Conservation (phyloP, 2,888 invertebrate species). For the Agonopterix subpropinquella region DNA sequence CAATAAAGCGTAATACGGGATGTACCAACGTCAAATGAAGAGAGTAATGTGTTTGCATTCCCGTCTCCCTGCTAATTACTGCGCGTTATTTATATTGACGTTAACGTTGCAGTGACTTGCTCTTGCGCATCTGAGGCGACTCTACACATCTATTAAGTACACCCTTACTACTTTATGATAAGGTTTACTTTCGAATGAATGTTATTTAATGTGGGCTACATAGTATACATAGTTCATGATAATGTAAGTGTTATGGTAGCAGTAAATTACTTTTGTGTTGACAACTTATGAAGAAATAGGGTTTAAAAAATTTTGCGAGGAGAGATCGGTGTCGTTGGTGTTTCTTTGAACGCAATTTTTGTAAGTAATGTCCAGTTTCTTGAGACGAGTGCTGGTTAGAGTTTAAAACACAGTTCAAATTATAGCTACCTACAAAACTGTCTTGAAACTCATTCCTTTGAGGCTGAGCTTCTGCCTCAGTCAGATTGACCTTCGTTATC, state of each 20-base stretch:
- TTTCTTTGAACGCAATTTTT: too few relatives aligned
- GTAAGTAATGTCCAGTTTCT: too few relatives aligned
- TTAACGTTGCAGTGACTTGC: background rate
- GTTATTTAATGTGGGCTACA: too few relatives aligned
- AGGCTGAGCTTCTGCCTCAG: too few relatives aligned
- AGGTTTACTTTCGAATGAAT: too few relatives aligned
- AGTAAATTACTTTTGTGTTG: conserved; percentile 2
- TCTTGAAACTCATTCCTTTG: too few relatives aligned
- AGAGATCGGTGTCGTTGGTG: too few relatives aligned
- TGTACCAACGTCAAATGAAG: conserved; percentile 13
- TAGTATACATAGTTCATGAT: background rate
- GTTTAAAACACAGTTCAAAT: too few relatives aligned
- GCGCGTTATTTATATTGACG: conserved; percentile 10
- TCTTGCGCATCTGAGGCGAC: conserved; percentile 1
- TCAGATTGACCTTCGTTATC: too few relatives aligned
- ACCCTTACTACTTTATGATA: too few relatives aligned
- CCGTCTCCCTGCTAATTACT: conserved; percentile 11
- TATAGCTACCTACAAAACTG: too few relatives aligned
- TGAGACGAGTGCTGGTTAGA: background rate
- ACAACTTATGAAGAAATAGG: background rate
- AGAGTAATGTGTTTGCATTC: conserved; percentile 20
- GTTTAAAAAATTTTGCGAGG: too few relatives aligned
- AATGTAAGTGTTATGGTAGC: conserved; percentile 5
- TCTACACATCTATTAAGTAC: background rate
- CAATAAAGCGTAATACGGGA: conserved; percentile 17